These are phyloP conservation scores for Phoenicopterus ruber DNA, from an alignment of 2,113 vertebrate species.

Conservation along the genomic window DNA sequence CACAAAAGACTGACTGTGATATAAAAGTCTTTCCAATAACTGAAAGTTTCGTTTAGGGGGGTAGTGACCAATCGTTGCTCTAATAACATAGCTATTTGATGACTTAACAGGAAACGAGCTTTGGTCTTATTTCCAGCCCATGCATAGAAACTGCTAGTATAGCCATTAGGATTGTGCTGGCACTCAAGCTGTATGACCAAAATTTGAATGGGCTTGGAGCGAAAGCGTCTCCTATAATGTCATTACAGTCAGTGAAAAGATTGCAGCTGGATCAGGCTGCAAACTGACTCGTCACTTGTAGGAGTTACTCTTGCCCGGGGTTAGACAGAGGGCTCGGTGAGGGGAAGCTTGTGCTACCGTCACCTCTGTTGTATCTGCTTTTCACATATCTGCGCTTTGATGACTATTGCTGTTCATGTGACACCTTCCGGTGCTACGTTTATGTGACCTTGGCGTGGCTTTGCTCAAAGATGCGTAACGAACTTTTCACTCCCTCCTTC, in stretches of 20 bases:
- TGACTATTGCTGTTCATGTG: not conserved
- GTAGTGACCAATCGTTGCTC: not conserved
- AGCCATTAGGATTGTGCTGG: not conserved
- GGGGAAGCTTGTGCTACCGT: not conserved
- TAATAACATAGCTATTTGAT: not conserved
- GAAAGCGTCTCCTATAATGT: not conserved
- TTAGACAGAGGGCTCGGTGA: not conserved
- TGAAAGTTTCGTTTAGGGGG: not conserved
- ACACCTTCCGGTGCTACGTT: not conserved
- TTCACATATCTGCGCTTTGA: not conserved
- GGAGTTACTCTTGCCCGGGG: not conserved
- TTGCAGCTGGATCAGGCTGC: not conserved
- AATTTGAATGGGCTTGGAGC: not conserved
- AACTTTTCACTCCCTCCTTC: not conserved
- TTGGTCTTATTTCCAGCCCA: not conserved
- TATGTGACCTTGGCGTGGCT: not conserved
- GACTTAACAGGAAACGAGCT: not conserved
- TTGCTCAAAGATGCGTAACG: not conserved
- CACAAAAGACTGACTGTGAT: not conserved
- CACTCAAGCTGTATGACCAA: not conserved
- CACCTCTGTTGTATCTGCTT: not conserved
- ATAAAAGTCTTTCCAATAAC: not conserved
- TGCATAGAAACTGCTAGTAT: not conserved
- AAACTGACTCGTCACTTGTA: not conserved
- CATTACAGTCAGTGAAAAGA: not conserved